Conservation (phyloP, 2,888 invertebrate species). For the Pyrgus malvae region DNA sequence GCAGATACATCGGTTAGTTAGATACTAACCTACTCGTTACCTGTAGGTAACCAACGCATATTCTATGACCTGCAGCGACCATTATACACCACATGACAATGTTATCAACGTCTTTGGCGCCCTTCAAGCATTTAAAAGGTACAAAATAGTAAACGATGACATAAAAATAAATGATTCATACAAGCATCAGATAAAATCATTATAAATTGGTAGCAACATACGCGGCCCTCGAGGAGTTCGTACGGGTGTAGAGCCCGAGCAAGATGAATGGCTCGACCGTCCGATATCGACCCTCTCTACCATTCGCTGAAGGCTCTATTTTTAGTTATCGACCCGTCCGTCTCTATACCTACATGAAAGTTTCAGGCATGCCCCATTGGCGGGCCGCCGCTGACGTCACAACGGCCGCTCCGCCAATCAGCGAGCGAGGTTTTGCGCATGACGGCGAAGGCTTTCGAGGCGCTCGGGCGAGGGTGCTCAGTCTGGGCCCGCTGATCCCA, state of each 20-base stretch:
- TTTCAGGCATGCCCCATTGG: slow-evolving; percentile 68
- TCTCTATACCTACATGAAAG: slow-evolving; percentile 72
- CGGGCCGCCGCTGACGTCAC: slow-evolving; percentile 65
- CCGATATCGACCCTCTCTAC: slow-evolving; percentile 39
- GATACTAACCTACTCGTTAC: too few species aligned
- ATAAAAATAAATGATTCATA: not conserved
- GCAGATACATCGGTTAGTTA: too few species aligned
- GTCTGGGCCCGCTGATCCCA: slow-evolving; percentile 74
- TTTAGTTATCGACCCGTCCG: slow-evolving; percentile 70
- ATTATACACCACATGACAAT: too few species aligned
- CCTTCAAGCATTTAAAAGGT: too few species aligned
- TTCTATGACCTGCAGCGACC: too few species aligned
- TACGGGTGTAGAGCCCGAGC: not conserved
- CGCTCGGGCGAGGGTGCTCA: slow-evolving; percentile 53
- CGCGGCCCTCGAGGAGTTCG: not conserved
- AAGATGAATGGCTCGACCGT: slow-evolving; percentile 12
- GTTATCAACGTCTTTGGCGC: too few species aligned
- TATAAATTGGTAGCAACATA: not conserved
- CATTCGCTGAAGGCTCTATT: slow-evolving; percentile 57
- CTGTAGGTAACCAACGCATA: too few species aligned
- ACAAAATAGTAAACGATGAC: not conserved
- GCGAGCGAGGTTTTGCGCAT: slow-evolving; percentile 56
- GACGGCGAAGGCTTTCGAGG: slow-evolving; percentile 56
- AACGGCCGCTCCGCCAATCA: slow-evolving; percentile 58
- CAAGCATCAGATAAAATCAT: slow-evolving; percentile 1